These are phyloP conservation scores for Nothoprocta perdicaria DNA, from an alignment of 2,113 vertebrate genomes.

Conservation along the genomic window DNA sequence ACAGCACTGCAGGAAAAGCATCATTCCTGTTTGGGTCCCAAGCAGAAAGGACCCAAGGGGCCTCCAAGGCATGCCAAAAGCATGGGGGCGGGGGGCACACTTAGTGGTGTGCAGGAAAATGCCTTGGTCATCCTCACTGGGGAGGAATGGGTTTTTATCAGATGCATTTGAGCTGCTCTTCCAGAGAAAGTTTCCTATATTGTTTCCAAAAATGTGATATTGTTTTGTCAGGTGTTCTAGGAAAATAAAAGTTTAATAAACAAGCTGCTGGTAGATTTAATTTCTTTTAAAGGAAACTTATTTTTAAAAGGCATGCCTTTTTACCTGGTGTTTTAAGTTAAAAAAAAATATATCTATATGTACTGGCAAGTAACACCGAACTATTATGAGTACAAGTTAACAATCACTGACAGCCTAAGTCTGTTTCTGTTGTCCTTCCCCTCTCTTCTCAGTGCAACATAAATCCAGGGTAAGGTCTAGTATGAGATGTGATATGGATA, in stretches of 20 bases:
- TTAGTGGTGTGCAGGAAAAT: constrained; percentile 39
- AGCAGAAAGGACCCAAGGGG: background rate
- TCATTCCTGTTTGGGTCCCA: background rate
- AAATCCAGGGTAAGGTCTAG: background rate
- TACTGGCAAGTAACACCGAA: background rate
- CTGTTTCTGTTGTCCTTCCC: background rate
- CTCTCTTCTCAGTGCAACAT: background rate
- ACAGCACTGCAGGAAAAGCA: background rate
- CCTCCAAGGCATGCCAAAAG: constrained; percentile 32
- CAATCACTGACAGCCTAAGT: background rate
- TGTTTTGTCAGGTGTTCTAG: background rate
- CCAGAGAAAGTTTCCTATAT: background rate
- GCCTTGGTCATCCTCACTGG: background rate
- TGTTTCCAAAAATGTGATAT: background rate
- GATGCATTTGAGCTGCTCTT: background rate
- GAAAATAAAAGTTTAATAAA: background rate
- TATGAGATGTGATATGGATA: background rate
- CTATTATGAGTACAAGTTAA: background rate
- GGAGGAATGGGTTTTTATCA: background rate
- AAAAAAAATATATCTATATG: background rate
- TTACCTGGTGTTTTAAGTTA: background rate
- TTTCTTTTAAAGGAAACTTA: background rate
- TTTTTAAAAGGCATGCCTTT: background rate
- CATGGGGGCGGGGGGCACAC: constrained; percentile 44
- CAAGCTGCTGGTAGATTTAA: background rate